Evolutionary conservation across 2,113 vertebrate genomes (phyloP).

Genomic region (Chaetorhynchus papuensis): DNA sequence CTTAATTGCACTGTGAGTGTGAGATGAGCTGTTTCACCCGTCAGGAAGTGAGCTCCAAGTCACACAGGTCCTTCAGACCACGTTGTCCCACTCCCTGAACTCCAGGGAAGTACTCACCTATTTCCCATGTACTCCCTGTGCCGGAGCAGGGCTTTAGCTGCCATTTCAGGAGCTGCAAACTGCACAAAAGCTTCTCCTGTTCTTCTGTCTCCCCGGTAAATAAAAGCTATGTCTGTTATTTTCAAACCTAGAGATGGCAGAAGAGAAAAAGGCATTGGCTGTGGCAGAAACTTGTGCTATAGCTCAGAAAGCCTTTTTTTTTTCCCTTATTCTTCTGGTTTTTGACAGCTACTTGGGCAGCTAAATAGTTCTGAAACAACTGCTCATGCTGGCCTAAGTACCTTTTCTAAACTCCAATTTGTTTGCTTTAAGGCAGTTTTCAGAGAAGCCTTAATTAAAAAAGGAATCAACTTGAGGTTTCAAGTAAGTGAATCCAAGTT

Average conservation of each 20-base stretch:
- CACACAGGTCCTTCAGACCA: too few relatives aligned
- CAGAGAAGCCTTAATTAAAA: background rate
- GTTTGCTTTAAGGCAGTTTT: background rate
- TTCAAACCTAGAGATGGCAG: conserved; percentile 62
- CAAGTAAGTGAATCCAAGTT: background rate
- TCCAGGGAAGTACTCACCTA: conserved; percentile 69
- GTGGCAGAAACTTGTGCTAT: background rate
- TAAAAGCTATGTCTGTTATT: conserved; percentile 72
- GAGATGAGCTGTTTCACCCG: accelerated
- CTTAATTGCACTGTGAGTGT: accelerated
- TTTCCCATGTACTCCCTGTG: conserved; percentile 83
- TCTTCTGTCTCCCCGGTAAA: conserved; percentile 78
- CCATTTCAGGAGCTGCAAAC: conserved; percentile 82
- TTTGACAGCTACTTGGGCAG: background rate
- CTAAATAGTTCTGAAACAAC: background rate
- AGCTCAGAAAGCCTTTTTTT: background rate
- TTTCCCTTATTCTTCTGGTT: accelerated
- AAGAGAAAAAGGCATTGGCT: background rate
- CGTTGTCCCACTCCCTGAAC: accelerated
- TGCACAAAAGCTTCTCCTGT: conserved; percentile 87
- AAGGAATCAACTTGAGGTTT: background rate
- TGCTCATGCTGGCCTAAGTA: background rate
- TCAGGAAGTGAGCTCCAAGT: background rate
- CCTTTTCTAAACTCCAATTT: background rate
- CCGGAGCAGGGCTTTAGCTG: conserved; percentile 77